Base-by-base conservation (phyloP, 2,113 vertebrate genomes). In the Numenius arquata region DNA sequence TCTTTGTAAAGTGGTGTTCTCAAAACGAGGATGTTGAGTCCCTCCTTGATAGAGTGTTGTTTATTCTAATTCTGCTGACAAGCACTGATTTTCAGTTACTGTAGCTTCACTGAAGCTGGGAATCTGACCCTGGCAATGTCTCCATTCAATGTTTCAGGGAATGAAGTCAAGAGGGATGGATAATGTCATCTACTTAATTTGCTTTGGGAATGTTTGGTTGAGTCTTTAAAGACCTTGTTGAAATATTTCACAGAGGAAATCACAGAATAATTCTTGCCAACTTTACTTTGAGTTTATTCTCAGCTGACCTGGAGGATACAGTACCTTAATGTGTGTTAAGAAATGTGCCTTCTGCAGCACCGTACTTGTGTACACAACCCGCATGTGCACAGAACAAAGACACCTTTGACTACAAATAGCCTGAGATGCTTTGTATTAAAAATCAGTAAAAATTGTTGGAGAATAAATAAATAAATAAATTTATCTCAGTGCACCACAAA, bases 161-260 rank as follows among this genome's bases (percentile, higher is more conserved):
- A 62, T 45, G 15, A 85, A 95, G 89, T 93, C 84, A 96, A 92
- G 80, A 90, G 41, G 50, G 90, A 87, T 93, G 84, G 92, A 50
- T 92, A 68, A 89, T 92, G 41, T 89, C 80, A 70, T 75, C 83
- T 73, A 53, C 76, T 78, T 96, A 84, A 90, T 94, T 92, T 92
- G 66, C 89, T 87, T 79, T 75, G 70, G 89, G 91, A 95, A 78
- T 53, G 61, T 92, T 96, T 92, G 83, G 40, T 93, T 90, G 66
- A 87, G 89, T 79, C 80, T 82, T 93, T 70, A 89, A 94, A 95
- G 77, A 87, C n/a, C 29, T 32, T 41, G 50, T 63, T 84, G 74
- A 85, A 93, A 85, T 90, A 89, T 75, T 85, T 93, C 74, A 72
- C 84, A 76, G 80, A 87, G 80, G 74, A 96, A 90, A 94, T 93